phyloP scores from a whole-genome alignment of 2,113 vertebrate species.

The Clupea harengus region DNA sequence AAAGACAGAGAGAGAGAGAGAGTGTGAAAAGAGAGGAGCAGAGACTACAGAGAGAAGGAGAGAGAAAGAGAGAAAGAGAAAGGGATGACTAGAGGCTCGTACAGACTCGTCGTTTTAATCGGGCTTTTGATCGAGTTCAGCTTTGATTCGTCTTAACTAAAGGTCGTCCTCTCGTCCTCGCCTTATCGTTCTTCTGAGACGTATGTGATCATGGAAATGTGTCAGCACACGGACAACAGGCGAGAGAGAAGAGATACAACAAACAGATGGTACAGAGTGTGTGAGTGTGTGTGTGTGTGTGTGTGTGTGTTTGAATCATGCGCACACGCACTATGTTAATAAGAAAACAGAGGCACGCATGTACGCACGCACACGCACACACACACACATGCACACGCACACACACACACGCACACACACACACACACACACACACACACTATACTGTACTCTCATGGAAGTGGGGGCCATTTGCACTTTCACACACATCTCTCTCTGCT shows the following conservation, averaged over 20 bases:
- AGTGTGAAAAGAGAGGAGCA: no score
- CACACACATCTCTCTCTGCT: conserved; percentile 4
- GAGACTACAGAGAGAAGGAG: background rate
- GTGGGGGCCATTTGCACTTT: background rate
- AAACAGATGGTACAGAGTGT: background rate
- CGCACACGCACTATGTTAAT: background rate
- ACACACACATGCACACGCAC: background rate
- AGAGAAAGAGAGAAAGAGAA: background rate
- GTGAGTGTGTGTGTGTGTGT: background rate
- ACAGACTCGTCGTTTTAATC: background rate
- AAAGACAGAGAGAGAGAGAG: background rate
- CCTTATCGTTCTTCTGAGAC: background rate
- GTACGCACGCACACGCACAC: no score
- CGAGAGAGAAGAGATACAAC: background rate
- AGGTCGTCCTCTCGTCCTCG: background rate
- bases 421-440: conserved; percentile 6
- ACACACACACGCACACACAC: background rate
- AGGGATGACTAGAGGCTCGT: background rate
- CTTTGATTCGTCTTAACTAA: background rate
- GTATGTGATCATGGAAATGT: background rate
- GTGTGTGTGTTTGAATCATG: background rate
- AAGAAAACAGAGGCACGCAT: background rate
- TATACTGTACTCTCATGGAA: background rate
- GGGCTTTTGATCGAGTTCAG: background rate
- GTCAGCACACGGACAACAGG: background rate